Evolutionary conservation across 1,140 invertebrate genomes (phyloP).

Genomic region (Ceratina calcarata): DNA sequence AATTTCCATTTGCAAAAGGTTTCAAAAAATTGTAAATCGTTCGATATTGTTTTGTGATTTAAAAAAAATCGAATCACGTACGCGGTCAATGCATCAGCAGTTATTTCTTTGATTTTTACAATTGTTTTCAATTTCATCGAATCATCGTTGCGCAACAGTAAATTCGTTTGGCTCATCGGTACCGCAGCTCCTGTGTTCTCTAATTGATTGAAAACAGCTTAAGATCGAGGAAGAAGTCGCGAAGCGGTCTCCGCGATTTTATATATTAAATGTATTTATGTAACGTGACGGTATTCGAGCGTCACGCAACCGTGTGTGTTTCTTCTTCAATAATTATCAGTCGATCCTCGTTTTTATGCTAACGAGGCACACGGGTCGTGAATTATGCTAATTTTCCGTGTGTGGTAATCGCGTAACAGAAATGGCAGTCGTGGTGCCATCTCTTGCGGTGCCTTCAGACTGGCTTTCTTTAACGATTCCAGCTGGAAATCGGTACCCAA

Average conservation of each 20-base stretch:
- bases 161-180: no score
- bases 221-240: no score
- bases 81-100: neutral
- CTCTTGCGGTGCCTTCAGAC: conserved; percentile 12
- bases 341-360: conserved; percentile 21
- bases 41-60: no score
- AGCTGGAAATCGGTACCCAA: neutral
- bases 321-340: conserved; percentile 23
- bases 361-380: neutral
- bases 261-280: conserved; percentile 7
- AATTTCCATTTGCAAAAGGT: no score
- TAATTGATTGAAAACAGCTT: no score
- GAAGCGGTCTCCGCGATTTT: neutral
- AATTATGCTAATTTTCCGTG: conserved; percentile 40
- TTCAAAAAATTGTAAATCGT: no score
- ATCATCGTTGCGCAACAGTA: no score
- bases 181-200: no score
- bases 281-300: conserved; percentile 11
- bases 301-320: conserved; percentile 4
- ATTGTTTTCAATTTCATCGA: no score
- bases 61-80: no score
- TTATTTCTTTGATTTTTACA: neutral
- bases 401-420: neutral
- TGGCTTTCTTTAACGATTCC: neutral
- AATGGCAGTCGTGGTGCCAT: conserved; percentile 54